phyloP scores from a whole-genome alignment of 1,140 invertebrate genomes.

The Panagrolaimus sp. region DNA sequence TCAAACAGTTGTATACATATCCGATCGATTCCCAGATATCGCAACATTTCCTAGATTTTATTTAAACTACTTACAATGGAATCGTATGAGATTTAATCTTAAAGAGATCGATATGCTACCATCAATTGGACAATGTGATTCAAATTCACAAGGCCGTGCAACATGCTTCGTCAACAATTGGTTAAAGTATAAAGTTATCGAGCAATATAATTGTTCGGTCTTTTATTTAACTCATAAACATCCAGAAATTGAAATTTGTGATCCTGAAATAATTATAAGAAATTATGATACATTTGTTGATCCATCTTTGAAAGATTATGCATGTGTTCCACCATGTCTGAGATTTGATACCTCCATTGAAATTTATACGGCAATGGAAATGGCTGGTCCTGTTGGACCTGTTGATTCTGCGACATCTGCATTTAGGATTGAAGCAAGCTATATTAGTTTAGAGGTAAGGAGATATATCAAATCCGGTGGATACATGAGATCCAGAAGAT shows the following conservation, averaged over 20 bases:
- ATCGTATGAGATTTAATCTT: constrained; percentile 22
- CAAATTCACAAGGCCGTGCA: constrained; percentile 10
- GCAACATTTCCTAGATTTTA: background rate
- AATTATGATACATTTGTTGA: background rate
- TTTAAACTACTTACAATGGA: constrained; percentile 18
- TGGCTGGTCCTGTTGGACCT: background rate
- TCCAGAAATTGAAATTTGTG: constrained; percentile 26
- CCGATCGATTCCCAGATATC: background rate
- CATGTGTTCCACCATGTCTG: background rate
- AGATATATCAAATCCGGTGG: too few relatives aligned
- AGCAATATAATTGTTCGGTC: constrained; percentile 32
- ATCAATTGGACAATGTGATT: constrained; percentile 16
- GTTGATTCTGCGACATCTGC: background rate
- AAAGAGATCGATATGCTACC: constrained; percentile 20
- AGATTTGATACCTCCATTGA: background rate
- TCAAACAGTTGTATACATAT: constrained; percentile 1
- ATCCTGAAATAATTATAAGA: constrained; percentile 23
- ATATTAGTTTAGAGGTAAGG: constrained; percentile 1
- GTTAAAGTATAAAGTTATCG: constrained; percentile 20
- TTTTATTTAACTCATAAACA: constrained; percentile 34
- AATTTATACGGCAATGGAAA: background rate
- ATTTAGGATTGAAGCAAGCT: background rate
- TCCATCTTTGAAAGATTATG: background rate
- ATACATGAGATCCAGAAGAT: too few relatives aligned
- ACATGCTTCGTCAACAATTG: constrained; percentile 30